Evolutionary conservation across 2,113 vertebrate species (phyloP).

Genomic region (Trichechus manatus): DNA sequence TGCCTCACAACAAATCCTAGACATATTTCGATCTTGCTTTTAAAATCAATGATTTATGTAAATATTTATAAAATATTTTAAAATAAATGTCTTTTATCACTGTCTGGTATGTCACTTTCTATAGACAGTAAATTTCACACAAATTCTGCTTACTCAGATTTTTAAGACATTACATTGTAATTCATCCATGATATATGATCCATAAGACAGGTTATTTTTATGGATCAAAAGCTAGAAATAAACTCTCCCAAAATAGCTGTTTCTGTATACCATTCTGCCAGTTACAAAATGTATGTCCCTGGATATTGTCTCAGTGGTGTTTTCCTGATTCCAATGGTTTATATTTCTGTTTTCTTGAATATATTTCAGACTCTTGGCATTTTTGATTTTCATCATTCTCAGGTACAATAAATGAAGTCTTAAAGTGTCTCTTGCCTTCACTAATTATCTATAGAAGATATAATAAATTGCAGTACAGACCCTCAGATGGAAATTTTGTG

Average conservation of each 20-base stretch:
- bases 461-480: neutral
- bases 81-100: neutral
- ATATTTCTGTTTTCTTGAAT: neutral
- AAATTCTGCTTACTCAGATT: conserved; percentile 31
- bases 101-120: neutral
- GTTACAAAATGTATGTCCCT: neutral
- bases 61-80: conserved; percentile 38
- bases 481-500: neutral
- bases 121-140: neutral
- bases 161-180: neutral
- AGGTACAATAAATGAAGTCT: neutral
- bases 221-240: neutral
- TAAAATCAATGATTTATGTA: neutral
- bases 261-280: conserved; percentile 42
- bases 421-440: neutral
- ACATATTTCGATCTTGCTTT: neutral
- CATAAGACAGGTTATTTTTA: neutral
- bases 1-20: conserved; percentile 2
- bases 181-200: neutral
- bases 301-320: neutral
- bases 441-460: conserved; percentile 17
- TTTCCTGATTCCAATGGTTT: conserved; percentile 7
- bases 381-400: conserved; percentile 3
- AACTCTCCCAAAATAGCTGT: neutral
- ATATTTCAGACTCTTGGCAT: neutral